Evolutionary conservation across 2,888 invertebrate genomes (phyloP).

Genomic region (Stictocephala bisonia): DNA sequence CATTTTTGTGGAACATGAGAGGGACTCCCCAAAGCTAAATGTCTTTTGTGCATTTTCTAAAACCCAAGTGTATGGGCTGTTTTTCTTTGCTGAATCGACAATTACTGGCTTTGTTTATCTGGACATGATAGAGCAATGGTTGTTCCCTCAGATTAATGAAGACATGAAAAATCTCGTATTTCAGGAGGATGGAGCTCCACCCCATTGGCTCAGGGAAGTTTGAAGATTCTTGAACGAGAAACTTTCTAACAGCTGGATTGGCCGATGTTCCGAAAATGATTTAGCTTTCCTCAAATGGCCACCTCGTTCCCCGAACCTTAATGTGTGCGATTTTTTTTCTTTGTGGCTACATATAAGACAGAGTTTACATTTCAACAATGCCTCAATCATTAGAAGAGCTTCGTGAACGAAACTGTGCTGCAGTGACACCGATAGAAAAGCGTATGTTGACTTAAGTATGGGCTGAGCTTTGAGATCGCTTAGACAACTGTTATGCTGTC

Average conservation of each 20-base stretch:
- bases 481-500: not conserved
- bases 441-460: not conserved
- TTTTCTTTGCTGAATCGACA: not conserved
- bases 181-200: constrained; percentile 13
- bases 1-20: constrained; percentile 2
- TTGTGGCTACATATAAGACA: not conserved
- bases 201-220: constrained; percentile 24
- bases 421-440: not conserved
- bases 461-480: not conserved
- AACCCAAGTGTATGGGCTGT: constrained; percentile 12
- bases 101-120: not conserved
- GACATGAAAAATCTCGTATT: not conserved
- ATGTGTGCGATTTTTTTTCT: constrained; percentile 2
- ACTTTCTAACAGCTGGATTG: constrained; percentile 6
- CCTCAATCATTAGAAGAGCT: constrained; percentile 12
- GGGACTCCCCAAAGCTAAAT: constrained; percentile 4
- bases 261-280: not conserved
- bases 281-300: too few relatives aligned
- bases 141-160: constrained; percentile 11
- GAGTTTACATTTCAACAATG: constrained; percentile 7
- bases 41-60: not conserved
- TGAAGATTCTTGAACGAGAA: constrained; percentile 18
- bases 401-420: too few relatives aligned
- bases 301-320: constrained; percentile 4
- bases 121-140: constrained; percentile 1